Evolutionary conservation across 2,797 vertebrate species (phyloP).

Genomic region (Novumbra hubbsi): DNA sequence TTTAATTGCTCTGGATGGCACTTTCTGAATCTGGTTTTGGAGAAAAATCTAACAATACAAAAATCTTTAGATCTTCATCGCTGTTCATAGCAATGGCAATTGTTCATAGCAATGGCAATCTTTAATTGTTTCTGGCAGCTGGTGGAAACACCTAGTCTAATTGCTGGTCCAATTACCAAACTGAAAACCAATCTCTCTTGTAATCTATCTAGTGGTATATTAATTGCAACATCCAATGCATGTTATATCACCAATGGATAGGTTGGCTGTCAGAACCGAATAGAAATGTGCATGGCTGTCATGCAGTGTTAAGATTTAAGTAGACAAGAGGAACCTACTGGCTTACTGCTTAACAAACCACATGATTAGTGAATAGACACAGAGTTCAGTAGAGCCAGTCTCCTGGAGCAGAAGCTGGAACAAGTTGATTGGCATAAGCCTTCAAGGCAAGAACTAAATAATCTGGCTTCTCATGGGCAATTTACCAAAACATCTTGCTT

Average conservation of each 20-base stretch:
- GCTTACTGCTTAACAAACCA: background rate
- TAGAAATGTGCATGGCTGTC: background rate
- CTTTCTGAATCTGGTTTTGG: background rate
- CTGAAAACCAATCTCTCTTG: background rate
- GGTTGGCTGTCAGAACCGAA: background rate
- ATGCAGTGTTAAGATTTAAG: background rate
- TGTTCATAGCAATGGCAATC: background rate
- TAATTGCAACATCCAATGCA: slow-evolving; percentile 3
- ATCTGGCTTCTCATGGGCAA: slow-evolving; percentile 1
- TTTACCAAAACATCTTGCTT: slow-evolving; percentile 1
- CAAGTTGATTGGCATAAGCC: background rate
- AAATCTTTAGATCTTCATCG: background rate
- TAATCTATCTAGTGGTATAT: background rate
- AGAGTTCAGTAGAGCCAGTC: background rate
- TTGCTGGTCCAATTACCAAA: background rate
- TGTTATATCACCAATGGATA: background rate
- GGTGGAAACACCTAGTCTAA: slow-evolving; percentile 1
- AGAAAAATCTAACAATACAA: background rate
- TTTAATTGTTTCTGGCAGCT: background rate
- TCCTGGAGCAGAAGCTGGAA: background rate
- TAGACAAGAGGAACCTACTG: background rate
- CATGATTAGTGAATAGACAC: background rate
- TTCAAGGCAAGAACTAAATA: background rate
- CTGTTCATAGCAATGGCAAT: no score
- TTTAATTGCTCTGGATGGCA: background rate